These are phyloP conservation scores for Keiferia lycopersicella DNA, from an alignment of 2,888 invertebrate genomes.

Conservation along the genomic window DNA sequence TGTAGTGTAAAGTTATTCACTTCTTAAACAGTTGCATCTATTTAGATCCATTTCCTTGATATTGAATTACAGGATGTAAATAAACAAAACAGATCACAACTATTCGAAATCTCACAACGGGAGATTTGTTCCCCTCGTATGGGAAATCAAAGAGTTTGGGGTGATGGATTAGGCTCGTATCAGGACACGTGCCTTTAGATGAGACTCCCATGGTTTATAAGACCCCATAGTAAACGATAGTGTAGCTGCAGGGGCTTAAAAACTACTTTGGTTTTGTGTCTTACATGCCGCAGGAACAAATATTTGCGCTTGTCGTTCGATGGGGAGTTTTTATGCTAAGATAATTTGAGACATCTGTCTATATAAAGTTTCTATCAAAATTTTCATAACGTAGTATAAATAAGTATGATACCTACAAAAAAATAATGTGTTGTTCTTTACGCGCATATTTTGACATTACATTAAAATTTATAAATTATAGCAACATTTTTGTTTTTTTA, in stretches of 20 bases:
- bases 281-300: constrained; percentile 40
- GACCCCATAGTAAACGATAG: constrained; percentile 54
- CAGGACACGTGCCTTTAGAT: constrained; percentile 68
- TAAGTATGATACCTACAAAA: too few relatives aligned
- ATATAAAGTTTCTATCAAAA: not conserved
- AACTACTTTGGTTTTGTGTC: constrained; percentile 40
- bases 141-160: constrained; percentile 70
- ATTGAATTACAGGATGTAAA: constrained; percentile 8
- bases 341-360: not conserved
- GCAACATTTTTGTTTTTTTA: too few relatives aligned
- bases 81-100: not conserved
- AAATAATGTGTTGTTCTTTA: too few relatives aligned
- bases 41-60: not conserved
- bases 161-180: constrained; percentile 70
- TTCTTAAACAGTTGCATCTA: too few relatives aligned
- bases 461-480: too few relatives aligned
- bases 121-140: constrained; percentile 45
- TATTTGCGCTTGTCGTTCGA: not conserved
- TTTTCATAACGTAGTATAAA: not conserved
- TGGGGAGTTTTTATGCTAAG: not conserved
- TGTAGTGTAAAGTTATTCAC: too few relatives aligned
- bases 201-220: constrained; percentile 41
- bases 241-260: constrained; percentile 52
- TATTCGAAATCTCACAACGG: constrained; percentile 26
- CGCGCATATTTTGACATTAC: too few relatives aligned